Evolutionary conservation across 2,113 vertebrate genomes (phyloP), one percentile per base, ranked within the genome.

Genomic region (Hippocampus zosterae): DNA sequence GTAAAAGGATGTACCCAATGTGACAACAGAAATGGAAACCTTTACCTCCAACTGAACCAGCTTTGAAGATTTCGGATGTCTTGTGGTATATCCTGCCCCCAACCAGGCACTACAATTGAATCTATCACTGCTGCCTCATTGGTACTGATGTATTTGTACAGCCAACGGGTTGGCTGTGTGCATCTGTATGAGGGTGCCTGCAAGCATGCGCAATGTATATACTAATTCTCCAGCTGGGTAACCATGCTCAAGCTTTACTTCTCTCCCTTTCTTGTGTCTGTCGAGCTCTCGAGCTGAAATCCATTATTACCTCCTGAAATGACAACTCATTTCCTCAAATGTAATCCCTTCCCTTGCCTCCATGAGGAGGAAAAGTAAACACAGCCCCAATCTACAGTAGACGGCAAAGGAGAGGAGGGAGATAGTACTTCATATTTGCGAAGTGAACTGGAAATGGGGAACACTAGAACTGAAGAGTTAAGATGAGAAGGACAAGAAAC

Each of bases 271-370:
- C 81, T 85, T 81, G 75, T 90, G 88, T 92, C 91, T 91, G 91
- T 90, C 70, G 79, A 90, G 88, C 91, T 91, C 89, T 92, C 85
- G 82, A 80, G 76, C 80, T 88, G 75, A 91, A 90, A 92, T 90
- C 89, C 87, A 86, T 92, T 89, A 91, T 91, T 91, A 92, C 88
- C 86, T 91, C 84, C 87, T 87, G 86, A 91, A 91, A 90, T 88
- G 90, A 90, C 88, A 87, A 92, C 88, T 90, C 84, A 89, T 90
- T 91, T 90, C 84, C 84, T 89, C 88, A 88, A 91, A 90, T 89
- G 89, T 86, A 87, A 88, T 88, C 88, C 88, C 81, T 78, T 85
- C 75, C 78, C 74, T 83, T 75, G 81, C 83, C 75, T 73, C 79
- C 73, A 44, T 76, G 80, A 84, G 83, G 77, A 82, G 78, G 77